These are phyloP conservation scores for Peromyscus maniculatus DNA, from an alignment of 2,113 vertebrate genomes.

Conservation along the genomic window DNA sequence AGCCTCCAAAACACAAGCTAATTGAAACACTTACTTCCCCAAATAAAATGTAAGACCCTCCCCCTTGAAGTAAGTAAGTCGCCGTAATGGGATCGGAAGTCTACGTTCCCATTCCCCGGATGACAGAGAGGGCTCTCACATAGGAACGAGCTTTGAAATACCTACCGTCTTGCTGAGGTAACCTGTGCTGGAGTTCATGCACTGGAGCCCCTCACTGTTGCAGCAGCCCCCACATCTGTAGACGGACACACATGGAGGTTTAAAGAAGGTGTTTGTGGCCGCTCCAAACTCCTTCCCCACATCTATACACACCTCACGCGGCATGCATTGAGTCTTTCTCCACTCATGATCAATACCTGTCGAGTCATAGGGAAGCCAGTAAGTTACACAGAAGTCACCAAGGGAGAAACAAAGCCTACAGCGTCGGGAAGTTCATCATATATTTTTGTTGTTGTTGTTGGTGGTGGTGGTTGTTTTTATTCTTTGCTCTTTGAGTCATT, in stretches of 20 bases:
- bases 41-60: neutral
- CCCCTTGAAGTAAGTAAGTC: too few species aligned
- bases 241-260: conserved; percentile 99
- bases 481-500: too few species aligned
- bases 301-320: conserved; percentile 99
- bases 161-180: conserved; percentile 99
- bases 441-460: too few species aligned
- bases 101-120: too few species aligned
- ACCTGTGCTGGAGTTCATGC: conserved; percentile 96
- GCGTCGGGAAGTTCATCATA: conserved; percentile 30
- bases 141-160: conserved; percentile 8
- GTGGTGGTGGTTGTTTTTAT: too few species aligned
- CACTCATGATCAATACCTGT: conserved; percentile 99
- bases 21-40: neutral
- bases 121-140: too few species aligned
- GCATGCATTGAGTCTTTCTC: conserved; percentile 98
- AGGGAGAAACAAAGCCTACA: conserved; percentile 61
- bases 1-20: neutral
- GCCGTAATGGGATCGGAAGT: too few species aligned
- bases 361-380: conserved; percentile 87
- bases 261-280: conserved; percentile 99
- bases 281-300: conserved; percentile 99
- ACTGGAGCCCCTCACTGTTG: conserved; percentile 97
- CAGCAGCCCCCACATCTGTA: conserved; percentile 99
- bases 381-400: conserved; percentile 84